Conservation (phyloP, 2,113 vertebrate genomes). For the Tragelaphus buxtoni region DNA sequence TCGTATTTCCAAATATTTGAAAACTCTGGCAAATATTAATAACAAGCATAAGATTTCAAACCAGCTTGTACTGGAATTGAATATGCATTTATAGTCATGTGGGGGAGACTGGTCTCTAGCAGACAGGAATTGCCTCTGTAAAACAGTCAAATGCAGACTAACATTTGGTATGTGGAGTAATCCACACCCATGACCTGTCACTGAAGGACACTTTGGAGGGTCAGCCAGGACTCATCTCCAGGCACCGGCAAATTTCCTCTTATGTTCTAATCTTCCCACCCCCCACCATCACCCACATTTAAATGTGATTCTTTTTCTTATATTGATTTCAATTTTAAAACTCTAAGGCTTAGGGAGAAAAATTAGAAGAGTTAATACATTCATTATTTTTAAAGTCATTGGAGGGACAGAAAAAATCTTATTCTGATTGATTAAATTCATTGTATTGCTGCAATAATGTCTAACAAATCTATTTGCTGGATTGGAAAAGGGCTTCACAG, state of each 20-base stretch:
- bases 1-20: conserved; percentile 46
- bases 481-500: not conserved
- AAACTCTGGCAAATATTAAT: conserved; percentile 42
- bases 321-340: conserved; percentile 17
- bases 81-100: not conserved
- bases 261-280: not conserved
- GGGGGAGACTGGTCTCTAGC: conserved; percentile 45
- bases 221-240: conserved; percentile 13
- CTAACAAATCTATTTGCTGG: not conserved
- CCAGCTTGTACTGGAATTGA: conserved; percentile 35
- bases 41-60: conserved; percentile 20
- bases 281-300: not conserved
- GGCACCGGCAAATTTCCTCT: not conserved
- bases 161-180: conserved; percentile 30
- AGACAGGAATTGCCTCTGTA: conserved; percentile 37
- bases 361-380: not conserved
- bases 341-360: not conserved
- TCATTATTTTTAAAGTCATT: conserved; percentile 38
- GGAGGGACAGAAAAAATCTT: not conserved
- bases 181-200: not conserved
- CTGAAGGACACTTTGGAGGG: conserved; percentile 49
- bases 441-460: not conserved
- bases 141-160: not conserved
- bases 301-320: conserved; percentile 17
- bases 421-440: conserved; percentile 33